Evolutionary conservation across 1,140 invertebrate species (phyloP).

Genomic region (Bombyx mandarina): DNA sequence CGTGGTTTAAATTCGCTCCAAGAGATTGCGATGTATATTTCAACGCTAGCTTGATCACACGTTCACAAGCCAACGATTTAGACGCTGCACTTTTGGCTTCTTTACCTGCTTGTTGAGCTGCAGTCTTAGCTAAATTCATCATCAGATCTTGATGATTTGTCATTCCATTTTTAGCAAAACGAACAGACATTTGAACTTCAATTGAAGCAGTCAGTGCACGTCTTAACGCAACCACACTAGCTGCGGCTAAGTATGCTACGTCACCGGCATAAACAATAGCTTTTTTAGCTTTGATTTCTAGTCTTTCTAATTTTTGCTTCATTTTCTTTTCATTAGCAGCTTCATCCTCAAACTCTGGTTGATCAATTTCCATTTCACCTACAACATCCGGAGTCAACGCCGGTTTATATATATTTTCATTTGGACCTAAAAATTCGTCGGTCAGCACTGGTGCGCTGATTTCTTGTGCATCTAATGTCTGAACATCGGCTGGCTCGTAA

Average conservation of each 20-base stretch:
- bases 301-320: constrained; percentile 47
- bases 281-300: constrained; percentile 58
- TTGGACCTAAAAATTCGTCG: constrained; percentile 50
- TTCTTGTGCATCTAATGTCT: constrained; percentile 39
- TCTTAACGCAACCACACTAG: constrained; percentile 57
- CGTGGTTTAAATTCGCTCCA: constrained; percentile 54
- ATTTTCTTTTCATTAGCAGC: constrained; percentile 40
- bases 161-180: constrained; percentile 57
- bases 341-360: constrained; percentile 44
- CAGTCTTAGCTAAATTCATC: constrained; percentile 63
- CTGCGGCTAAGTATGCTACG: constrained; percentile 56
- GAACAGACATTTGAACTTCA: constrained; percentile 61
- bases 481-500: constrained; percentile 25
- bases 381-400: constrained; percentile 42
- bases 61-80: constrained; percentile 53
- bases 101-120: constrained; percentile 60
- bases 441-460: constrained; percentile 31
- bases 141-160: constrained; percentile 60
- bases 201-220: constrained; percentile 58
- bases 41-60: constrained; percentile 52
- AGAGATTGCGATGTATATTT: constrained; percentile 62
- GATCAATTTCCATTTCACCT: constrained; percentile 55
- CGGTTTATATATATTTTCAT: constrained; percentile 33
- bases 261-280: constrained; percentile 60
- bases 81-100: constrained; percentile 58